A percentile compares a stretch with the other conserved stretches of the same genome.
Conservation (phyloP, 2,888 invertebrate genomes). For the Hypomecis punctinalis region DNA sequence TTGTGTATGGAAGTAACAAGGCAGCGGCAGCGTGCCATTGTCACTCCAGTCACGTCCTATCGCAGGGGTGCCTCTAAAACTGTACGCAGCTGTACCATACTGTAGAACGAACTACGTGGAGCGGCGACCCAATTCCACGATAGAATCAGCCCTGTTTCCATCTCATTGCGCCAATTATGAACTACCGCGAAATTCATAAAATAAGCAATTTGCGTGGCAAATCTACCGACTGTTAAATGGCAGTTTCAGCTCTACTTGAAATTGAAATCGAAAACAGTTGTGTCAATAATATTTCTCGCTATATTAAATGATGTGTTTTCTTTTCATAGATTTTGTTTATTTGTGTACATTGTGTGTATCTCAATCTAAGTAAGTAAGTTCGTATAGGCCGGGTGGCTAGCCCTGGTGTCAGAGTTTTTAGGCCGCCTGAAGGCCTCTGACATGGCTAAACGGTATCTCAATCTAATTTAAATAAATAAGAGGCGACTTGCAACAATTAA, state of each 20-base stretch:
- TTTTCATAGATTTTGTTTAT: too few relatives aligned
- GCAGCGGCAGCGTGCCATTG: conserved; percentile 51
- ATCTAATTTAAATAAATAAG: too few relatives aligned
- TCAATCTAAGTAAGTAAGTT: too few relatives aligned
- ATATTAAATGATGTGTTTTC: too few relatives aligned
- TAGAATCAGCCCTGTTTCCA: conserved; percentile 55
- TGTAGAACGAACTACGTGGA: conserved; percentile 34
- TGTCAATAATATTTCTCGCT: not conserved
- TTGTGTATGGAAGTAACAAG: conserved; percentile 56
- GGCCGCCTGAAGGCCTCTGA: too few relatives aligned
- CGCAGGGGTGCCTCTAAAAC: conserved; percentile 65
- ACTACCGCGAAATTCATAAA: conserved; percentile 44
- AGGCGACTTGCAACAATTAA: too few relatives aligned
- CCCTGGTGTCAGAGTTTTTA: too few relatives aligned
- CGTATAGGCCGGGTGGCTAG: too few relatives aligned
- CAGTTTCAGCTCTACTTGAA: conserved; percentile 15
- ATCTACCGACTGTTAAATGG: conserved; percentile 24
- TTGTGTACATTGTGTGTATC: too few relatives aligned
- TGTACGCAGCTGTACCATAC: conserved; percentile 67
- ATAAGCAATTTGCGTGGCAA: conserved; percentile 37
- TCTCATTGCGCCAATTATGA: conserved; percentile 47
- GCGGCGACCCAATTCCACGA: conserved; percentile 58
- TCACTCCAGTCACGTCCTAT: conserved; percentile 64
- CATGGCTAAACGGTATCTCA: too few relatives aligned
- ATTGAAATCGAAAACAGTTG: not conserved